phyloP scores from a whole-genome alignment of 2,888 invertebrate genomes.

The Drosophila testacea region DNA sequence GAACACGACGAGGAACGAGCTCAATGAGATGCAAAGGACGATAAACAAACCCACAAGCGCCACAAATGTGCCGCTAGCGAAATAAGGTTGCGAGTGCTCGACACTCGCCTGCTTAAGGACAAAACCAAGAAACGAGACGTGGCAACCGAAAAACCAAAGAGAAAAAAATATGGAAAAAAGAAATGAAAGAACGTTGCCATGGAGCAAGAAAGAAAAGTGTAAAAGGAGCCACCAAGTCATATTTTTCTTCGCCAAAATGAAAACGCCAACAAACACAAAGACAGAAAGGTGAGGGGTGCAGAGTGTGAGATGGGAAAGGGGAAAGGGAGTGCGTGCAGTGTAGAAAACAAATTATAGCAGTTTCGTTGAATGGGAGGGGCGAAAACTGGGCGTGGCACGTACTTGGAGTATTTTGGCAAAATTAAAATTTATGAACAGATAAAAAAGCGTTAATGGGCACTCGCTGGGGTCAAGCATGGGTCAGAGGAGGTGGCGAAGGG shows the following conservation, averaged over 20 bases:
- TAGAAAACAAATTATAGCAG: slow-evolving; percentile 58
- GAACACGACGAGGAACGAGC: slow-evolving; percentile 55
- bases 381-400: slow-evolving; percentile 59
- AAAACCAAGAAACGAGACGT: slow-evolving; percentile 43
- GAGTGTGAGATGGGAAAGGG: background rate
- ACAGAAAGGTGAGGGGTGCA: background rate
- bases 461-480: slow-evolving; percentile 61
- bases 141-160: slow-evolving; percentile 27
- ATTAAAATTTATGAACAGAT: slow-evolving; percentile 81
- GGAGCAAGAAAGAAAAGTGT: slow-evolving; percentile 28
- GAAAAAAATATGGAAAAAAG: background rate
- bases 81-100: slow-evolving; percentile 67
- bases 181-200: slow-evolving; percentile 41
- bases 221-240: slow-evolving; percentile 66
- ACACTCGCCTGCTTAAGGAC: slow-evolving; percentile 49
- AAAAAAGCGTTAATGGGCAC: slow-evolving; percentile 79
- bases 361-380: slow-evolving; percentile 43
- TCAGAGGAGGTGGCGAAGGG: slow-evolving; percentile 1
- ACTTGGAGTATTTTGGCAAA: slow-evolving; percentile 79
- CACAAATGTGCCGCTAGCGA: slow-evolving; percentile 53
- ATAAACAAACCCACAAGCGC: slow-evolving; percentile 73
- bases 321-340: slow-evolving; percentile 10
- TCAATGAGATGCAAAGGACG: slow-evolving; percentile 81
- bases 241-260: slow-evolving; percentile 59
- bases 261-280: slow-evolving; percentile 46